These are phyloP conservation scores for Cephus runcator DNA, from an alignment of 2,888 invertebrate genomes.

Conservation along the genomic window DNA sequence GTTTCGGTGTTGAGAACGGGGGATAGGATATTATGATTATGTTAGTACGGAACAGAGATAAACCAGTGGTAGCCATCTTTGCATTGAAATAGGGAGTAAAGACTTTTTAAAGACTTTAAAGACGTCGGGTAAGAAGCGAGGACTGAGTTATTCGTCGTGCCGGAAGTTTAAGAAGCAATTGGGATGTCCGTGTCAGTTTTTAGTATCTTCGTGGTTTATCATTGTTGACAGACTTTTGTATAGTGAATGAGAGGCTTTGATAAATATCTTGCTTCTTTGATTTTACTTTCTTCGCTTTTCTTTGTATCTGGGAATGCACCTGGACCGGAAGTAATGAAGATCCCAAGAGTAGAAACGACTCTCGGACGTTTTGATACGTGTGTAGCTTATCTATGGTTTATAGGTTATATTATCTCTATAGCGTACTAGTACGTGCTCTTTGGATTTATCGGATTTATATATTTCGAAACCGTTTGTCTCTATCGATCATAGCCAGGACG, in stretches of 20 bases:
- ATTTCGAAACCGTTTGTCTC: background rate
- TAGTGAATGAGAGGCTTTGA: background rate
- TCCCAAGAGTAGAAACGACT: conserved; percentile 7
- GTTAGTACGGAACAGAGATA: background rate
- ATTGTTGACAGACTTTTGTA: conserved; percentile 10
- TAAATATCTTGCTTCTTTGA: background rate
- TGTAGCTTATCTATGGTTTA: too few relatives aligned
- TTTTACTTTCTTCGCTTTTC: conserved; percentile 1
- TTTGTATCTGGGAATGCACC: conserved; percentile 6
- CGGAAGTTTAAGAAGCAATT: background rate
- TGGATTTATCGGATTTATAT: conserved; percentile 31
- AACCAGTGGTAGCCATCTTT: background rate
- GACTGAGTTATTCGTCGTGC: background rate
- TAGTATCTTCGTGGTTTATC: background rate
- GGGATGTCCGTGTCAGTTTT: background rate
- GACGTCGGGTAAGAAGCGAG: background rate
- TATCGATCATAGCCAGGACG: background rate
- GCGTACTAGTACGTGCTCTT: conserved; percentile 17
- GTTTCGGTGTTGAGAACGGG: background rate
- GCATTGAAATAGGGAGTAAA: too few relatives aligned
- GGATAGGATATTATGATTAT: background rate
- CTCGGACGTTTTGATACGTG: background rate
- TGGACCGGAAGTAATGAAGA: conserved; percentile 37
- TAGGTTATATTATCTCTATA: background rate
- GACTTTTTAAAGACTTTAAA: background rate